Conservation (phyloP, 2,113 vertebrate genomes). For the Castor canadensis region DNA sequence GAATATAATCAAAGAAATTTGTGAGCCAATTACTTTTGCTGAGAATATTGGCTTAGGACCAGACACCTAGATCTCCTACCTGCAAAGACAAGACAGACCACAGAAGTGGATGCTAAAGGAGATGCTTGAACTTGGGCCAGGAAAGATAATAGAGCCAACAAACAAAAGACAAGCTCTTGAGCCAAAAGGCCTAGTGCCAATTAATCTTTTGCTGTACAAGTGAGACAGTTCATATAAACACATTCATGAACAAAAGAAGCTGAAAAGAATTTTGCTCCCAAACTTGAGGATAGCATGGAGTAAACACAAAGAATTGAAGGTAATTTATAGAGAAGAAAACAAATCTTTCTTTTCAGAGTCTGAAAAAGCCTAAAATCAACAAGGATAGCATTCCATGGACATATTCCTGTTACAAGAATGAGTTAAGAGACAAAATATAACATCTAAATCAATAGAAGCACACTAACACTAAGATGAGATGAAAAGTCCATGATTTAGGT, state of each 20-base stretch:
- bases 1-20: constrained; percentile 28
- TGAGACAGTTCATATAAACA: constrained; percentile 50
- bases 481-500: not conserved
- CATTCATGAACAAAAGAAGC: constrained; percentile 1
- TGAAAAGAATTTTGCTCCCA: not conserved
- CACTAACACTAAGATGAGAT: not conserved
- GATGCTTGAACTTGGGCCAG: constrained; percentile 68
- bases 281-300: not conserved
- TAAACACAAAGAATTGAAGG: not conserved
- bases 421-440: not conserved
- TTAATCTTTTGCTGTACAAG: not conserved
- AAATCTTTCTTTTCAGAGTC: not conserved
- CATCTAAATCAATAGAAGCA: not conserved
- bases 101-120: constrained; percentile 54
- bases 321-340: not conserved
- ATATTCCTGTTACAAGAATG: not conserved
- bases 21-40: constrained; percentile 23
- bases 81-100: constrained; percentile 71
- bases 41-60: constrained; percentile 68
- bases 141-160: constrained; percentile 62
- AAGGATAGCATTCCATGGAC: not conserved
- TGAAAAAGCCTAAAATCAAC: not conserved
- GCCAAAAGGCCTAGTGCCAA: constrained; percentile 30
- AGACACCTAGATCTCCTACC: constrained; percentile 61
- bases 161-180: constrained; percentile 63